These are phyloP conservation scores for Mallateleia sp. DNA, from an alignment of 2,888 invertebrate genomes.

Conservation along the genomic window DNA sequence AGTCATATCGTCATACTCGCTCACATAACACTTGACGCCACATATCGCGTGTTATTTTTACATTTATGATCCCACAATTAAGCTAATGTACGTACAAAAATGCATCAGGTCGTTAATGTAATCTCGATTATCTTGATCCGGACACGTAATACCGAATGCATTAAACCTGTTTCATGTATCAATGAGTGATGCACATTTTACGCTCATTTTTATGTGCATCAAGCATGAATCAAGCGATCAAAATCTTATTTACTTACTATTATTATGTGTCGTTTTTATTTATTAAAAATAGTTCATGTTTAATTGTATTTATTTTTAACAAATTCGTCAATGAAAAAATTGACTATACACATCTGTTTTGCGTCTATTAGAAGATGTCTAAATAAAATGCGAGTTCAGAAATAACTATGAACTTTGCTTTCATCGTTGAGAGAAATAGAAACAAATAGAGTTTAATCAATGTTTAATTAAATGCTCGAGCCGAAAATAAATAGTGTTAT, in stretches of 20 bases:
- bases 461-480: slow-evolving; percentile 25
- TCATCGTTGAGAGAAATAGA: background rate
- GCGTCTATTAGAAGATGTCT: background rate
- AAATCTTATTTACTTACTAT: background rate
- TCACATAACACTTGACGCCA: slow-evolving; percentile 7
- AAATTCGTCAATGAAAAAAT: no score
- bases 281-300: no score
- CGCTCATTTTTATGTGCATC: background rate
- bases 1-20: slow-evolving; percentile 6
- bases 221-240: background rate
- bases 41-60: slow-evolving; percentile 32
- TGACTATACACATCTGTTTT: no score
- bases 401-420: background rate
- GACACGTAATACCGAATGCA: slow-evolving; percentile 11
- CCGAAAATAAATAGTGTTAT: slow-evolving; percentile 8
- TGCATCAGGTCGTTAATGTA: slow-evolving; percentile 22
- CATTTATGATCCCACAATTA: slow-evolving; percentile 41
- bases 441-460: background rate
- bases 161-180: slow-evolving; percentile 24
- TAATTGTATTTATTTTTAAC: no score
- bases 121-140: slow-evolving; percentile 37
- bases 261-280: no score
- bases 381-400: background rate
- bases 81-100: slow-evolving; percentile 44
- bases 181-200: background rate